phyloP scores from a whole-genome alignment of 2,113 vertebrate species.

The Platycercus adscitus region DNA sequence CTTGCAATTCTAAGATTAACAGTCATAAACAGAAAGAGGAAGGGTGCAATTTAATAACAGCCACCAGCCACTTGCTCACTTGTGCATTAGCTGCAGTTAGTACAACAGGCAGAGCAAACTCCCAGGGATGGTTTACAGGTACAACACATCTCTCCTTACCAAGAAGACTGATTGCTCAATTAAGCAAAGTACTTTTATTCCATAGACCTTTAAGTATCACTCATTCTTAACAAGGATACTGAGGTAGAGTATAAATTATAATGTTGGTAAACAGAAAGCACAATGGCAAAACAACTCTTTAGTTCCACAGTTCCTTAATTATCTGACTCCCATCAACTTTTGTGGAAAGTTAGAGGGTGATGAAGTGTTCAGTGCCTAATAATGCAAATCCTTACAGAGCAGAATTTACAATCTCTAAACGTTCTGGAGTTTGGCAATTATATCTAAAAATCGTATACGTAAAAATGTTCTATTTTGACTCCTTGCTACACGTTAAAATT shows the following conservation, averaged over 20 bases:
- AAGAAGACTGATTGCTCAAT: not conserved
- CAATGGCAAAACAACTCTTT: not conserved
- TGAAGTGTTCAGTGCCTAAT: not conserved
- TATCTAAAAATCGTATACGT: not conserved
- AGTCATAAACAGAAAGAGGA: not conserved
- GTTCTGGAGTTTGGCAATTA: not conserved
- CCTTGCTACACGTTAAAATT: not conserved
- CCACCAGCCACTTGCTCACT: not conserved
- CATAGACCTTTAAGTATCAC: not conserved
- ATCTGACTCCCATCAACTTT: not conserved
- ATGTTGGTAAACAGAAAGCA: not conserved
- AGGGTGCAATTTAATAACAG: not conserved
- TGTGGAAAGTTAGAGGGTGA: not conserved
- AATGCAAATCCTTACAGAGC: not conserved
- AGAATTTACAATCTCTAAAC: not conserved
- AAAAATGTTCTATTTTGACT: not conserved
- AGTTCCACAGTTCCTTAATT: not conserved
- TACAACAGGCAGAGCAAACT: not conserved
- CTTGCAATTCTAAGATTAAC: not conserved
- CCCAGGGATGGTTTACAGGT: not conserved
- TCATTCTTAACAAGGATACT: not conserved
- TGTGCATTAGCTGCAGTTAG: not conserved
- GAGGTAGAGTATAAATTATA: not conserved
- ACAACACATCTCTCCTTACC: rapidly evolving
- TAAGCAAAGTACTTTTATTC: not conserved